These are phyloP conservation scores for Telmatochromis brichardi DNA, from an alignment of 2,113 vertebrate genomes.

Conservation along the genomic window DNA sequence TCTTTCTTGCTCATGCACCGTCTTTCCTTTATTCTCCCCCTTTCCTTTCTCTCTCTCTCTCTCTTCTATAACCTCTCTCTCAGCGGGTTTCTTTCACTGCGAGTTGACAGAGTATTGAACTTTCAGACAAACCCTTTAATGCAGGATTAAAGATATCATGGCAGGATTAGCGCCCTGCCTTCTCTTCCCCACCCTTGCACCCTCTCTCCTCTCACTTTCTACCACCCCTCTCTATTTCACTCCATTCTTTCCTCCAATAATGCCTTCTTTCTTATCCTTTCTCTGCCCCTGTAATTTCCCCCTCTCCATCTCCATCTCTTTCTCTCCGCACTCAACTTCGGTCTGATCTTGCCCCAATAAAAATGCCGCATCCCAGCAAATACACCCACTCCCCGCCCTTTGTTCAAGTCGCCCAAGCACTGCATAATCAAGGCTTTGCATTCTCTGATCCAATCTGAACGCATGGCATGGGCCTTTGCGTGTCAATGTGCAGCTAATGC, in stretches of 20 bases:
- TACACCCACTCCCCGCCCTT: conserved; percentile 4
- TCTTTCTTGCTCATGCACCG: background rate
- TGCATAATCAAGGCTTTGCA: conserved; percentile 47
- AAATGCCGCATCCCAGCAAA: background rate
- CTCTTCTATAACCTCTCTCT: conserved; percentile 4
- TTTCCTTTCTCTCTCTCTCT: background rate
- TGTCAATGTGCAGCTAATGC: conserved; percentile 65
- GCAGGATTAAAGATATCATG: conserved; percentile 67
- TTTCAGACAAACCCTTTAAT: conserved; percentile 62
- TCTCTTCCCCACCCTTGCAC: background rate
- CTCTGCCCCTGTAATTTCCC: conserved; percentile 11
- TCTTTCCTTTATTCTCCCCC: background rate
- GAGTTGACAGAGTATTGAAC: conserved; percentile 56
- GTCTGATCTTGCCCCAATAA: conserved; percentile 11
- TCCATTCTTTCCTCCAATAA: conserved; percentile 29
- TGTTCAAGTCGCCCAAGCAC: conserved; percentile 10
- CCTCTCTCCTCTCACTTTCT: conserved; percentile 1
- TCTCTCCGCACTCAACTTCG: background rate
- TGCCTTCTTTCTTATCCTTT: conserved; percentile 17
- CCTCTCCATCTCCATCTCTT: background rate
- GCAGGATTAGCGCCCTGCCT: conserved; percentile 49
- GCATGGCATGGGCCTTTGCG: conserved; percentile 68
- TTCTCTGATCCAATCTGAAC: conserved; percentile 10
- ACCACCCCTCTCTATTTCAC: conserved; percentile 21
- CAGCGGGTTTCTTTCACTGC: conserved; percentile 43